Evolutionary conservation across 64 coral and sea anemone species (phyloP).

Genomic region (Cladopsammia gracilis): DNA sequence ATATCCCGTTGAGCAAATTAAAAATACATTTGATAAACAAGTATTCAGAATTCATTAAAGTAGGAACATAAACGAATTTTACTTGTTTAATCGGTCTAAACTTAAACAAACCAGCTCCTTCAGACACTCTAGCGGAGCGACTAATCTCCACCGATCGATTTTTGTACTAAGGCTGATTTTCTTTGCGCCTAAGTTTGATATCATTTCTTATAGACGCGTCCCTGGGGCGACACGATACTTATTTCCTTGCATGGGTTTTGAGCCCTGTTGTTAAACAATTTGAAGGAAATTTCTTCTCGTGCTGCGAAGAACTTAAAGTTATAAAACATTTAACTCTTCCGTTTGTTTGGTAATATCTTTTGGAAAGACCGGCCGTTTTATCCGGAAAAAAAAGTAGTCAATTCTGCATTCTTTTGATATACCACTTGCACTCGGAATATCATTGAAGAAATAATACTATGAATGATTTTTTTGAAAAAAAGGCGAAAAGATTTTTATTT

Average conservation of each 20-base stretch:
- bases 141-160: neutral
- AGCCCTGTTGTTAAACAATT: neutral
- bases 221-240: conserved; percentile 10
- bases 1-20: conserved; percentile 4
- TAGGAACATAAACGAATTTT: neutral
- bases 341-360: conserved; percentile 3
- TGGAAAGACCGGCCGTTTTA: neutral
- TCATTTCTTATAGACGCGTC: neutral
- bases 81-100: neutral
- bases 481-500: no score
- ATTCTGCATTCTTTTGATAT: neutral
- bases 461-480: neutral
- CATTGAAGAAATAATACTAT: neutral
- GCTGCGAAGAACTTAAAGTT: neutral
- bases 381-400: neutral
- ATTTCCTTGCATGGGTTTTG: neutral
- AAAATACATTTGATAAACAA: neutral
- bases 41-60: neutral
- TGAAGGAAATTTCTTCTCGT: neutral
- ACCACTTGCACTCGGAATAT: neutral
- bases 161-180: no score
- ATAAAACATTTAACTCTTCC: neutral
- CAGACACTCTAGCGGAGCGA: neutral
- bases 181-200: no score
- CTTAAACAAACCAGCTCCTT: neutral